Evolutionary conservation across 2,888 invertebrate genomes (phyloP).

Genomic region (Nudaria mundana): DNA sequence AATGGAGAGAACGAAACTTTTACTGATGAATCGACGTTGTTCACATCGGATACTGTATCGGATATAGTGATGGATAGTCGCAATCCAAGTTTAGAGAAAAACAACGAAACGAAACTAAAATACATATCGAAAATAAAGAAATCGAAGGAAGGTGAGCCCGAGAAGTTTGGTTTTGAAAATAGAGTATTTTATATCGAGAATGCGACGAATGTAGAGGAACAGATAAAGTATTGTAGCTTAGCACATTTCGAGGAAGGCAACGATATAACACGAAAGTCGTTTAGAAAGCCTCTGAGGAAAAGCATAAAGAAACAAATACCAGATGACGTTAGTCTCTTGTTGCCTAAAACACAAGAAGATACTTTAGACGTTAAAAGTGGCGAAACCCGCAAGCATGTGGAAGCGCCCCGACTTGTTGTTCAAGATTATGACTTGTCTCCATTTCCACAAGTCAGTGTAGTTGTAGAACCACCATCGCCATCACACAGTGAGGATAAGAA

Average conservation of each 20-base stretch:
- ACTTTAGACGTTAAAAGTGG: conserved; percentile 32
- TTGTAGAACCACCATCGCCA: conserved; percentile 89
- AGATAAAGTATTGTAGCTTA: conserved; percentile 87
- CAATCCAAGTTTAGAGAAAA: conserved; percentile 79
- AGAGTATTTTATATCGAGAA: conserved; percentile 84
- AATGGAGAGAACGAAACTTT: conserved; percentile 84
- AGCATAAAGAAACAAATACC: conserved; percentile 66
- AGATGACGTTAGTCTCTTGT: conserved; percentile 53
- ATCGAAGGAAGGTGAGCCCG: conserved; percentile 67
- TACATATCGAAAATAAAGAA: conserved; percentile 73
- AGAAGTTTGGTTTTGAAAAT: conserved; percentile 87
- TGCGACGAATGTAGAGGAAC: conserved; percentile 75
- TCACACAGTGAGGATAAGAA: conserved; percentile 83
- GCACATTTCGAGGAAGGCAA: conserved; percentile 92
- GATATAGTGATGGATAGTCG: conserved; percentile 76
- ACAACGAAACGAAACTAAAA: conserved; percentile 82
- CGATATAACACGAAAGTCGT: conserved; percentile 90
- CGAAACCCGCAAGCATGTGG: conserved; percentile 31
- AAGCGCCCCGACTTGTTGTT: conserved; percentile 23
- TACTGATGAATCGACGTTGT: conserved; percentile 86
- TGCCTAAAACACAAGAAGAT: conserved; percentile 61
- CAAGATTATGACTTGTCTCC: conserved; percentile 33
- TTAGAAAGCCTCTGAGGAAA: conserved; percentile 78
- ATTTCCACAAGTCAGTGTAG: conserved; percentile 86
- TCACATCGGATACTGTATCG: conserved; percentile 80